Evolutionary conservation across 2,113 vertebrate species (phyloP), one percentile per base, ranked within the genome.

Genomic region (Rhabdornis inornatus): DNA sequence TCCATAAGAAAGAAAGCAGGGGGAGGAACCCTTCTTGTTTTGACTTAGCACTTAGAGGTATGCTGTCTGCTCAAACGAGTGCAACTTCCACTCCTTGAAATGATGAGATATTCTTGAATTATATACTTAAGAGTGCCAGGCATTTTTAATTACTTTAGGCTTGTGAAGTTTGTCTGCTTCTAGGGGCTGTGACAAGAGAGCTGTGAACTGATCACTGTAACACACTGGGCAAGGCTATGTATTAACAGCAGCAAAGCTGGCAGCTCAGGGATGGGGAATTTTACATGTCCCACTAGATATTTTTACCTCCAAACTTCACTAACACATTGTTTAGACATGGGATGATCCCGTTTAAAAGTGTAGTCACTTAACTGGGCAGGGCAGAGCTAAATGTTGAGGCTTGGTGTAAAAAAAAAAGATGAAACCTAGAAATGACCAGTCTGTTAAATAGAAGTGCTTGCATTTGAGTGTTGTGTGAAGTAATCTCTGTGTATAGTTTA

Each of bases 401-500:
- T 76, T 95, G 87, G 14, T 68, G 39, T 30, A 20, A 27, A 63
- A 52, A 64, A 64, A 66, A 65, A 65, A 49, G 56, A 35, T 25
- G 24, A 81, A 92, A 61, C 30, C 39, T 78, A 86, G 59, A 88
- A 86, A 92, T 47, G 27, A 74, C 35, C 0, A 4, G 33, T 86
- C 90, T 89, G 33, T 64, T 94, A 91, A 96, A 75, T 13, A 96
- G 95, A 94, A 90, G 69, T 87, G 72, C 60, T 94, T 95, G 72
- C 49, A 75, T 94, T 89, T 81, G 69, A 89, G 94, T 87, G 90
- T 69, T 94, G 74, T 89, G 61, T 87, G 33, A 95, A 96, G 91
- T 94, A 81, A 87, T 91, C 80, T 93, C 74, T 97, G 85, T 94
- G 80, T 97, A 18, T 55, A 95, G 94, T 81, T 83, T 63, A 69